phyloP scores from a whole-genome alignment of 2,797 vertebrate genomes.

The Mastacembelus armatus region DNA sequence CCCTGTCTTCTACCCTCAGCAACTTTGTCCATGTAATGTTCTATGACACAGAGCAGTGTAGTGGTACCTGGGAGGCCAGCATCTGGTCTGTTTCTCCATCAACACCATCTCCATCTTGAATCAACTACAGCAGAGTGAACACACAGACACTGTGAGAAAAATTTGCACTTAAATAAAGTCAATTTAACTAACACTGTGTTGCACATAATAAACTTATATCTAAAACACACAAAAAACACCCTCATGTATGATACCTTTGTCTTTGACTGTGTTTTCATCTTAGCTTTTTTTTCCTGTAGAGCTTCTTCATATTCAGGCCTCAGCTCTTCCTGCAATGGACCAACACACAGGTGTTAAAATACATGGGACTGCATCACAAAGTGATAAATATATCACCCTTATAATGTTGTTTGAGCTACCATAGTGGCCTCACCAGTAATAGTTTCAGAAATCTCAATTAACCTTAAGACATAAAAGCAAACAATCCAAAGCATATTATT shows the following conservation, averaged over 20 bases:
- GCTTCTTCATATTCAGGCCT: conserved; percentile 94
- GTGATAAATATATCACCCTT: not conserved
- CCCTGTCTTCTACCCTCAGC: not conserved
- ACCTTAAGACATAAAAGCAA: not conserved
- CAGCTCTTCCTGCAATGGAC: conserved; percentile 87
- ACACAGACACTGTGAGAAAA: not conserved
- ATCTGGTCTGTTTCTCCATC: conserved; percentile 81
- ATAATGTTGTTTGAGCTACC: too few species aligned
- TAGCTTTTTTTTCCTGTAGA: conserved; percentile 89
- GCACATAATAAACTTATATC: not conserved
- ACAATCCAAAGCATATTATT: too few species aligned
- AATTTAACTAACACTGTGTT: not conserved
- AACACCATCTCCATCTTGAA: conserved; percentile 50
- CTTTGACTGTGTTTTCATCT: conserved; percentile 75
- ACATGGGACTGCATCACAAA: not conserved
- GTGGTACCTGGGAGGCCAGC: conserved; percentile 77
- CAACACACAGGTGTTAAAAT: conserved; percentile 6
- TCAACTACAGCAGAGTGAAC: conserved; percentile 49
- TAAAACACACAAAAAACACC: conserved; percentile 18
- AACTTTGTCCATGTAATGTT: conserved; percentile 33
- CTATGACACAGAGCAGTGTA: conserved; percentile 58
- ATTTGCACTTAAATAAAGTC: too few species aligned
- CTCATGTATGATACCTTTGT: conserved; percentile 61
- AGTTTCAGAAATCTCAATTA: not conserved
- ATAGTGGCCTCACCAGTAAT: too few species aligned